Conservation (phyloP, 92 coral and sea anemone species). For the Phymanthus crucifer region DNA sequence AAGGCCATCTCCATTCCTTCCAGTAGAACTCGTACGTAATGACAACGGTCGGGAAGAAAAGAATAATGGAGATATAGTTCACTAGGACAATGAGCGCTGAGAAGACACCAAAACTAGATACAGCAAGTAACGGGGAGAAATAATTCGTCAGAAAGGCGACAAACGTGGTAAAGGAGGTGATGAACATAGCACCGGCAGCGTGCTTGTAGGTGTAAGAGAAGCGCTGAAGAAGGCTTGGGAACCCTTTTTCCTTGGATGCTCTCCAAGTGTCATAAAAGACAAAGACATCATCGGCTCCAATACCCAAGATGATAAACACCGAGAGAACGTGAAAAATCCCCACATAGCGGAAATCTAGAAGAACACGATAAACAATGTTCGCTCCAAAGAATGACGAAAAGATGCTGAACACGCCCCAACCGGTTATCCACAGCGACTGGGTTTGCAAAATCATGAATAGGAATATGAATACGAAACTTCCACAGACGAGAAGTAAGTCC, state of each 20-base stretch:
- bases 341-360: slow-evolving; percentile 72
- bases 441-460: slow-evolving; percentile 70
- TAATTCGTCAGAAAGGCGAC: slow-evolving; percentile 70
- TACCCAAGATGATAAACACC: slow-evolving; percentile 70
- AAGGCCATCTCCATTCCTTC: slow-evolving; percentile 69
- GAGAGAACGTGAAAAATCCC: slow-evolving; percentile 75
- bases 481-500: slow-evolving; percentile 59
- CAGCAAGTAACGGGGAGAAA: slow-evolving; percentile 62
- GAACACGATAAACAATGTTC: slow-evolving; percentile 61
- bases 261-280: slow-evolving; percentile 80
- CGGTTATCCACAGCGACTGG: slow-evolving; percentile 72
- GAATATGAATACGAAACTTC: slow-evolving; percentile 62
- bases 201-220: slow-evolving; percentile 59
- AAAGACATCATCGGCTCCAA: slow-evolving; percentile 74
- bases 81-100: slow-evolving; percentile 71
- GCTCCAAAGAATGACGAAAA: slow-evolving; percentile 69
- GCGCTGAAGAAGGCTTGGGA: slow-evolving; percentile 40
- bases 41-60: slow-evolving; percentile 69
- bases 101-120: slow-evolving; percentile 70
- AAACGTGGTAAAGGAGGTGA: slow-evolving; percentile 71
- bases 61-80: slow-evolving; percentile 64
- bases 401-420: slow-evolving; percentile 71
- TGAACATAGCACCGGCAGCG: slow-evolving; percentile 68
- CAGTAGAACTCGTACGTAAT: slow-evolving; percentile 59
- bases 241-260: slow-evolving; percentile 38